Percentiles rank a stretch among this genome's conserved stretches.
Evolutionary conservation across 2,797 vertebrate species (phyloP).

Genomic region (Molothrus ater): DNA sequence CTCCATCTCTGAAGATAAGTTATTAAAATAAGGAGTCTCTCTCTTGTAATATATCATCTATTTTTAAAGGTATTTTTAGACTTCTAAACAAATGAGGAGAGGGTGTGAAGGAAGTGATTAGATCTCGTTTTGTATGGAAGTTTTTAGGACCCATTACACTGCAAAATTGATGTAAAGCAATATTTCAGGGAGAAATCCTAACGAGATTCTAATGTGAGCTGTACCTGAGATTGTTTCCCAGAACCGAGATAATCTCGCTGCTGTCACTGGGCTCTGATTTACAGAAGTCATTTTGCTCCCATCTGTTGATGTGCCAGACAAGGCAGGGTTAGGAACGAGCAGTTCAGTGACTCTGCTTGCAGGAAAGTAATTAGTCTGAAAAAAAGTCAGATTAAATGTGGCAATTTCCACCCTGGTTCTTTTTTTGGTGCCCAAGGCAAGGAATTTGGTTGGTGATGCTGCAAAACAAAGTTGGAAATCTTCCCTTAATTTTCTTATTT

Average conservation of each 20-base stretch:
- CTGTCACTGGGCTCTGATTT: slow-evolving; percentile 36
- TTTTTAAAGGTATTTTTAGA: background rate
- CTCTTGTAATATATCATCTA: background rate
- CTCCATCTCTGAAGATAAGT: background rate
- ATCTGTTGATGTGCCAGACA: background rate
- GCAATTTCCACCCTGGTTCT: background rate
- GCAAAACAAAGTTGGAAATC: background rate
- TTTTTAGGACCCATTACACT: background rate
- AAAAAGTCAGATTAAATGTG: background rate
- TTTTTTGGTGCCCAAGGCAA: background rate
- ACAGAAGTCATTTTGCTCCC: background rate
- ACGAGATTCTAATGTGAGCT: background rate
- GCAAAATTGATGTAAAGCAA: background rate
- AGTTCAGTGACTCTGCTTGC: background rate
- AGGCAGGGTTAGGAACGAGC: background rate
- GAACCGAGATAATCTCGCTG: background rate
- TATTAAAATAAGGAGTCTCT: background rate
- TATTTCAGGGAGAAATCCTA: slow-evolving; percentile 25
- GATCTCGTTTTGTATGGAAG: background rate
- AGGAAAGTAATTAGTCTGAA: background rate
- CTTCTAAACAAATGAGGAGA: slow-evolving; percentile 9
- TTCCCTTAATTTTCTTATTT: background rate
- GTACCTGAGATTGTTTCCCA: slow-evolving; percentile 24
- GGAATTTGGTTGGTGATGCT: background rate
- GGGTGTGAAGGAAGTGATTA: background rate